Evolutionary conservation across 2,888 invertebrate species (phyloP).

Genomic region (Andrena marginata): DNA sequence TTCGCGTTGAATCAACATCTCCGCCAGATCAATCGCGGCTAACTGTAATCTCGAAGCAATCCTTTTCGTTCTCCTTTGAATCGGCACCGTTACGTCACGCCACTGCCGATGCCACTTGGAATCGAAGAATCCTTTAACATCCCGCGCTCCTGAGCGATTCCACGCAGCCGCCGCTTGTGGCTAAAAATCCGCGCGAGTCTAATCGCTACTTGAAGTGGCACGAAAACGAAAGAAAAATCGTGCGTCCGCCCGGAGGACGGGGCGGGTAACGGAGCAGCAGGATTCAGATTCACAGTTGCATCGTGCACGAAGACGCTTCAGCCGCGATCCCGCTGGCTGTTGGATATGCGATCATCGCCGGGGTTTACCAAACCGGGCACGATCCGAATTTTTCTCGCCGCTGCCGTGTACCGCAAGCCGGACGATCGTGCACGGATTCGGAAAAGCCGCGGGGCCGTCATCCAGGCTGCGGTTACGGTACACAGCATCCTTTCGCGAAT

Average conservation of each 20-base stretch:
- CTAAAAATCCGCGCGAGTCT: background rate
- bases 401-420: background rate
- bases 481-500: slow-evolving; percentile 66
- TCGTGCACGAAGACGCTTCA: background rate
- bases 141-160: too few relatives aligned
- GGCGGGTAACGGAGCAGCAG: background rate
- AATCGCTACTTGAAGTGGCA: background rate
- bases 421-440: slow-evolving; percentile 31
- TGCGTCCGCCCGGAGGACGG: background rate
- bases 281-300: background rate
- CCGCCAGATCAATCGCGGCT: background rate
- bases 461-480: slow-evolving; percentile 57
- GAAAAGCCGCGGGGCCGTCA: slow-evolving; percentile 32
- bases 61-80: background rate
- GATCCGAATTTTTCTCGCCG: background rate
- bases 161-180: too few relatives aligned
- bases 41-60: background rate
- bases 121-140: background rate
- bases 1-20: background rate
- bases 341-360: background rate
- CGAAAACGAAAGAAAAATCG: background rate
- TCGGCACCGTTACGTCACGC: background rate
- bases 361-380: slow-evolving; percentile 22
- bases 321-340: background rate
- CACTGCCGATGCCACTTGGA: background rate